Evolutionary conservation across 2,113 vertebrate species (phyloP).

Genomic region (Campylomormyrus numenius): DNA sequence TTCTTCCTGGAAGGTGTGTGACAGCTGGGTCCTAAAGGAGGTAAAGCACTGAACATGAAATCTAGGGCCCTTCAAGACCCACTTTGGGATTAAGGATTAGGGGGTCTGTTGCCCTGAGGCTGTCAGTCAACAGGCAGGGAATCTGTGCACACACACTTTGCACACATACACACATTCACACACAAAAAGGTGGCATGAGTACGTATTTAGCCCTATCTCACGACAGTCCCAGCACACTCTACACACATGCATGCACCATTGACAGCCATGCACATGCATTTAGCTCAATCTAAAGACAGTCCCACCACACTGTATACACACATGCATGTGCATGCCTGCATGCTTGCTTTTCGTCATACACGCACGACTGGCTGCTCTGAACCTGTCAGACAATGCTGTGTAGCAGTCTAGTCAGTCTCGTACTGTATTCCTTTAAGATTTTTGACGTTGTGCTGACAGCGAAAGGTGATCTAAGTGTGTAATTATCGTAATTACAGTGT

Average conservation of each 20-base stretch:
- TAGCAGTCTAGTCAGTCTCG: not conserved
- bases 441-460: not conserved
- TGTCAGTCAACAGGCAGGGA: not conserved
- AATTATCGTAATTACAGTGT: conserved; percentile 14
- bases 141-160: not conserved
- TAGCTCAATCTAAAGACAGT: not conserved
- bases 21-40: not conserved
- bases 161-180: not conserved
- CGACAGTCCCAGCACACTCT: not conserved
- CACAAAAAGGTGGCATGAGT: not conserved
- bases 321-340: not conserved
- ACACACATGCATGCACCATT: not conserved
- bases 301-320: not conserved
- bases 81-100: not conserved
- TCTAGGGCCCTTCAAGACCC: not conserved
- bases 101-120: not conserved
- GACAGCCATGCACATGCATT: not conserved
- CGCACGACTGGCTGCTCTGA: not conserved
- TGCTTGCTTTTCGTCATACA: not conserved
- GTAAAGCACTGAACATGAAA: not conserved
- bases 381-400: not conserved
- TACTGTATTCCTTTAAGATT: not conserved
- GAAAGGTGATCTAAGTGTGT: conserved; percentile 14
- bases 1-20: not conserved
- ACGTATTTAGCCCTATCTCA: not conserved